phyloP scores from a whole-genome alignment of 2,113 vertebrate species.

The Ornithorhynchus anatinus region DNA sequence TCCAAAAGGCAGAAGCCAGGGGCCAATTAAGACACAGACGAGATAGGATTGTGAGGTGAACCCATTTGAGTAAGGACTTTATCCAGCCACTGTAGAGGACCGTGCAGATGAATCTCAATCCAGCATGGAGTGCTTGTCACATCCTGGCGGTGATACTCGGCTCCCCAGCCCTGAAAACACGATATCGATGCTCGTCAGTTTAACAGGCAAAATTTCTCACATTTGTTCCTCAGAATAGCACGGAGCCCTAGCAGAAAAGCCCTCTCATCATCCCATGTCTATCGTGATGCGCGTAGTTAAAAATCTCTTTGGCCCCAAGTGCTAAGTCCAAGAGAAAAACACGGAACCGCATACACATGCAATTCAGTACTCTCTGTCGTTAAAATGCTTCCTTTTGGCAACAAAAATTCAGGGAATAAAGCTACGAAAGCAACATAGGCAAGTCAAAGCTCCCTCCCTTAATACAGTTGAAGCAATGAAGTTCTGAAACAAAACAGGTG shows the following conservation, averaged over 20 bases:
- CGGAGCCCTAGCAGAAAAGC: too few relatives aligned
- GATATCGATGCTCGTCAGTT: not conserved
- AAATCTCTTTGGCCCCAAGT: not conserved
- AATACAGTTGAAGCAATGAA: not conserved
- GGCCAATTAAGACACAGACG: constrained; percentile 90
- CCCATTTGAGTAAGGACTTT: constrained; percentile 99
- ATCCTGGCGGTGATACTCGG: constrained; percentile 98
- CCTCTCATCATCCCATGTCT: too few relatives aligned
- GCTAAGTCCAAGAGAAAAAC: not conserved
- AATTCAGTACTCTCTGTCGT: not conserved
- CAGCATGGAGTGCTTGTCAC: constrained; percentile 99
- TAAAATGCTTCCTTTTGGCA: not conserved
- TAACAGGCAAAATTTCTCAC: too few relatives aligned
- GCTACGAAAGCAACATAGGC: not conserved
- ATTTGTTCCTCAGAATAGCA: too few relatives aligned
- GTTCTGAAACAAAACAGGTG: not conserved
- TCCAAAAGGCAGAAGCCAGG: constrained; percentile 59
- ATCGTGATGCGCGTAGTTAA: too few relatives aligned
- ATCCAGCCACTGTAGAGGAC: constrained; percentile 98
- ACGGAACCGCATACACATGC: too few relatives aligned
- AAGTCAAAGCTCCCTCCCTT: too few relatives aligned
- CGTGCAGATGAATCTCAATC: constrained; percentile 98
- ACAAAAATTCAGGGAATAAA: not conserved
- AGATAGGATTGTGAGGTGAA: constrained; percentile 97
- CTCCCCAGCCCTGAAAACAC: constrained; percentile 93